Conservation (phyloP, 2,888 invertebrate genomes). For the Hypsopygia costalis region DNA sequence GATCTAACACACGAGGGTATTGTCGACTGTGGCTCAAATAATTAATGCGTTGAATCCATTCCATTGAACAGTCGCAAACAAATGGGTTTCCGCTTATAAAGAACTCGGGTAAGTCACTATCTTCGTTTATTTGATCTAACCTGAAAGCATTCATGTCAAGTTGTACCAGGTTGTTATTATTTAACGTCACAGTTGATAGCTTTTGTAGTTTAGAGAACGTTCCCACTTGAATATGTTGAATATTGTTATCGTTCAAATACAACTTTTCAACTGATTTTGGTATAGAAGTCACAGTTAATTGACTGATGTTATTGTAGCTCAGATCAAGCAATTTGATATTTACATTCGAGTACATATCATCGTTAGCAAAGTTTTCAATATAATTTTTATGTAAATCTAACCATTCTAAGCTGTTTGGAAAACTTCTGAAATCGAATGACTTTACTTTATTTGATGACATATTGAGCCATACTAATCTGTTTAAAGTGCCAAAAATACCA, state of each 20-base stretch:
- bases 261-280: slow-evolving; percentile 87
- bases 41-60: slow-evolving; percentile 91
- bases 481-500: slow-evolving; percentile 85
- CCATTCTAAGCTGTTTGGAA: slow-evolving; percentile 88
- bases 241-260: slow-evolving; percentile 87
- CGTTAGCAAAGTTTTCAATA: slow-evolving; percentile 83
- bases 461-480: slow-evolving; percentile 88
- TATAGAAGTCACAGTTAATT: slow-evolving; percentile 84
- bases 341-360: slow-evolving; percentile 72
- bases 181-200: slow-evolving; percentile 87
- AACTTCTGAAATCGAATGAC: slow-evolving; percentile 88
- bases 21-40: slow-evolving; percentile 87
- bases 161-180: slow-evolving; percentile 86
- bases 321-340: slow-evolving; percentile 87
- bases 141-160: slow-evolving; percentile 87
- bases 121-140: slow-evolving; percentile 83
- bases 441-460: slow-evolving; percentile 88
- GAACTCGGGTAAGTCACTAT: slow-evolving; percentile 88
- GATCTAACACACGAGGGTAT: slow-evolving; percentile 89
- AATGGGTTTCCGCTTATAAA: slow-evolving; percentile 92
- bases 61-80: slow-evolving; percentile 93
- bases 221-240: slow-evolving; percentile 84
- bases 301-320: slow-evolving; percentile 85
- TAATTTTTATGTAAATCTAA: slow-evolving; percentile 89
- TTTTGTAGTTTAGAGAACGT: slow-evolving; percentile 85